Percentiles rank a stretch among this genome's conserved stretches.
phyloP scores from a whole-genome alignment of 2,113 vertebrate genomes.

The Centropus bengalensis region DNA sequence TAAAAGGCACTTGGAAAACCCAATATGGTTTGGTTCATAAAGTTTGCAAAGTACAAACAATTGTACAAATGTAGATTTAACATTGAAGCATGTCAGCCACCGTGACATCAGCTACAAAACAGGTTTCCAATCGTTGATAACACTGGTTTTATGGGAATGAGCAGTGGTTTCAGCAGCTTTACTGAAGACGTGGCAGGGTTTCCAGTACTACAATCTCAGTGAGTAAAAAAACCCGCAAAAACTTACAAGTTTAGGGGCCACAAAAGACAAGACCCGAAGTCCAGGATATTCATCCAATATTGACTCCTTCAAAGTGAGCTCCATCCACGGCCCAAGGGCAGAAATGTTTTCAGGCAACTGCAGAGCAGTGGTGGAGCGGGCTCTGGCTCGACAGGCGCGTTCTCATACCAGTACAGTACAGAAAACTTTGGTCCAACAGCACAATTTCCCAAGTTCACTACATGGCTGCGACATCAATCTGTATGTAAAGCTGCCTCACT shows the following conservation, averaged over 20 bases:
- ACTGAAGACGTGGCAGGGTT: slow-evolving; percentile 64
- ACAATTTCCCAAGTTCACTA: slow-evolving; percentile 70
- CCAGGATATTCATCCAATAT: slow-evolving; percentile 37
- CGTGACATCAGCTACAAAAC: slow-evolving; percentile 75
- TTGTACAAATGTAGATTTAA: slow-evolving; percentile 77
- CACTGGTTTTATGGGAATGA: slow-evolving; percentile 76
- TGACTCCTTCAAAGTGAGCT: slow-evolving; percentile 29
- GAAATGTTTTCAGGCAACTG: neutral
- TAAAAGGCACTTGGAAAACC: slow-evolving; percentile 90
- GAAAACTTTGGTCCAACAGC: slow-evolving; percentile 85
- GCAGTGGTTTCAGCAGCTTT: slow-evolving; percentile 74
- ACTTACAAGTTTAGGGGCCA: slow-evolving; percentile 36
- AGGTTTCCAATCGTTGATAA: slow-evolving; percentile 63
- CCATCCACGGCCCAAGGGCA: neutral
- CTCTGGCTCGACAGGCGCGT: slow-evolving; percentile 50
- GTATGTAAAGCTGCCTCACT: slow-evolving; percentile 94
- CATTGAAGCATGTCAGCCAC: slow-evolving; percentile 71
- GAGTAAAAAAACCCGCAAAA: slow-evolving; percentile 48
- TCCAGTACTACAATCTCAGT: slow-evolving; percentile 50
- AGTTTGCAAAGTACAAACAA: slow-evolving; percentile 86
- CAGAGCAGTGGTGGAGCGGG: slow-evolving; percentile 10
- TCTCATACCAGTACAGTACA: slow-evolving; percentile 76
- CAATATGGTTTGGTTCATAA: slow-evolving; percentile 83
- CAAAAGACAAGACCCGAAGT: slow-evolving; percentile 63
- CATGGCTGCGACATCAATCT: slow-evolving; percentile 92